phyloP scores from a whole-genome alignment of 2,113 vertebrate species.

The Archilochus colubris region DNA sequence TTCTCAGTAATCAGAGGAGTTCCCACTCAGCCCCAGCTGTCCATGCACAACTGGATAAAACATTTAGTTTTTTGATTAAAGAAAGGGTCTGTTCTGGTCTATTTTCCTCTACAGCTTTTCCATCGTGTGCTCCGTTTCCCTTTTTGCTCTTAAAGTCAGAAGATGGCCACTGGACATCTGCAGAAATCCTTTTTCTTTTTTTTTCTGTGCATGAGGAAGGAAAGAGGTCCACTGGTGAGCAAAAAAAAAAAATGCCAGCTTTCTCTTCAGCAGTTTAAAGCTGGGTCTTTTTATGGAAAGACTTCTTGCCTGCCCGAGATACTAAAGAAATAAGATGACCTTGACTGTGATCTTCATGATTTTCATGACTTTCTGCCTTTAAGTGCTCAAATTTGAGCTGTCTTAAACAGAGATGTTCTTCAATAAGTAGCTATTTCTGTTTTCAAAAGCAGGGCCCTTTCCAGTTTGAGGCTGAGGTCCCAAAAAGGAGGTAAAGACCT shows the following conservation, averaged over 20 bases:
- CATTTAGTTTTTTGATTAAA: background rate
- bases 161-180: background rate
- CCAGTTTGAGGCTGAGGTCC: background rate
- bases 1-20: background rate
- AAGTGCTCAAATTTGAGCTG: background rate
- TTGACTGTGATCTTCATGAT: background rate
- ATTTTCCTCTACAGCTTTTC: background rate
- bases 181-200: background rate
- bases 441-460: constrained; percentile 11
- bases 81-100: background rate
- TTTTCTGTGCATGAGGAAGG: background rate
- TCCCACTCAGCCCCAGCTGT: background rate
- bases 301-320: background rate
- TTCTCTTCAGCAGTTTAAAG: background rate
- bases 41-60: background rate
- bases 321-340: background rate
- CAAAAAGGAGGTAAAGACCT: background rate
- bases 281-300: background rate
- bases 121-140: background rate
- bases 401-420: background rate
- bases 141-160: background rate
- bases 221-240: background rate
- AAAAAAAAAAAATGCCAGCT: background rate
- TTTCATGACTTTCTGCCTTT: constrained; percentile 13
- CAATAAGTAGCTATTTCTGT: background rate